Evolutionary conservation across 2,113 vertebrate species (phyloP), one percentile per base, ranked within the genome.

Genomic region (Dunckerocampus dactyliophorus): DNA sequence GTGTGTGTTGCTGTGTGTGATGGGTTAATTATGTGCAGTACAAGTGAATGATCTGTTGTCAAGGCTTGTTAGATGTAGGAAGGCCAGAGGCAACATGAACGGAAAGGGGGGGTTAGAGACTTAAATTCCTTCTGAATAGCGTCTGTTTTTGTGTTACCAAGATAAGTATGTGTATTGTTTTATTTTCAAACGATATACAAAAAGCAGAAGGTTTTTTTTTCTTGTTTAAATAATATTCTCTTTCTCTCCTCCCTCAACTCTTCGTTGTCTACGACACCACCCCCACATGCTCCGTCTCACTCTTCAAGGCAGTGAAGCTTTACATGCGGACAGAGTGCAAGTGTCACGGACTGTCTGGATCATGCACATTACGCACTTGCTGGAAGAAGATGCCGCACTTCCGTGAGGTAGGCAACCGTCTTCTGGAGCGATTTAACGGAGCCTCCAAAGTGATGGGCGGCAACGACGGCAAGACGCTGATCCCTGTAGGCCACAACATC

Each of bases 331-430:
- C 94, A 10, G 97, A 99, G 66, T 99, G 97, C 76, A 99, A 98
- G 76, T 99, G 97, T 76, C 96, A 98, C 0, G 95, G 96, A 1
- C 91, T 99, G 59, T 99, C 97, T 0, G 94, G 97, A 54, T 98
- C 96, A 4, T 99, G 96, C 90, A 95, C 95, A 0, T 82, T 99
- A 75, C 88, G 94, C 22, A 99, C 96, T 61, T 98, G 97, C 88
- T 99, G 97, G 96, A 93, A 93, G 80, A 98, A 98, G 90, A 95
- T 98, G 92, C 95, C 96, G 8, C 93, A 92, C 69, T 98, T 99
- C 80, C 93, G 95, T 0, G 95, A 98, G 77, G 95, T 98, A 54
- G 96, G 97, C 1, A 91, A 95, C 67, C 93, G 92, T 21, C 87
- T 99, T 21, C 89, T 98, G 0, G 93, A 97, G 82, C 91, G 95